These are phyloP conservation scores for Anhinga rufa DNA, from an alignment of 2,113 vertebrate species.

Conservation along the genomic window DNA sequence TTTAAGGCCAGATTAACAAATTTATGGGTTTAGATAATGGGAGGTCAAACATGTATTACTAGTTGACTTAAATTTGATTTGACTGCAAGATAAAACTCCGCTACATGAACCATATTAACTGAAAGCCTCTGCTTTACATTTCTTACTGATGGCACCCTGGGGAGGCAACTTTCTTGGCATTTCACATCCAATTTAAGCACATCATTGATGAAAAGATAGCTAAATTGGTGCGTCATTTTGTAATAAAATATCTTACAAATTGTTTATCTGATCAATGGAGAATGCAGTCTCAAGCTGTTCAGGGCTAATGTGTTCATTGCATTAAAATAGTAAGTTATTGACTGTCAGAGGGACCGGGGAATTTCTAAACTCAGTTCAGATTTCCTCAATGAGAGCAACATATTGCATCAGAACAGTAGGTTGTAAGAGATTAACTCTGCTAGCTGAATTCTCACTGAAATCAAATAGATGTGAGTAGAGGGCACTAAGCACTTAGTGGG, in stretches of 20 bases:
- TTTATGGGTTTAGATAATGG: conserved; percentile 53
- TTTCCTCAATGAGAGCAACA: conserved; percentile 60
- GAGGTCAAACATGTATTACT: conserved; percentile 63
- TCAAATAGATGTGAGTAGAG: conserved; percentile 1
- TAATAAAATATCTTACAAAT: conserved; percentile 81
- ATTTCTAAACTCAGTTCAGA: conserved; percentile 61
- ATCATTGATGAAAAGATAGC: conserved; percentile 78
- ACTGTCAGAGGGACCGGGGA: conserved; percentile 66
- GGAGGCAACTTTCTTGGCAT: conserved; percentile 72
- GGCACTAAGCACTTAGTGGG: neutral
- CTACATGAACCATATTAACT: conserved; percentile 50
- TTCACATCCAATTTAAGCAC: conserved; percentile 71
- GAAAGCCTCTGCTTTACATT: conserved; percentile 67
- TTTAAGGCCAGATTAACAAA: conserved; percentile 45
- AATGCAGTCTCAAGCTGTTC: conserved; percentile 80
- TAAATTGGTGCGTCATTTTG: conserved; percentile 69
- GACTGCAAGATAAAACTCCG: conserved; percentile 54
- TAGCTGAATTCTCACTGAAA: conserved; percentile 15
- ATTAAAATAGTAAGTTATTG: conserved; percentile 82
- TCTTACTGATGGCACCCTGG: conserved; percentile 71
- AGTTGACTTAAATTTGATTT: conserved; percentile 71
- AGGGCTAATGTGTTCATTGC: conserved; percentile 82
- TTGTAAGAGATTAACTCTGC: neutral
- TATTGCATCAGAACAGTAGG: neutral
- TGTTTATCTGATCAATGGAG: conserved; percentile 88